Evolutionary conservation across 1,140 invertebrate genomes (phyloP), one percentile per base, ranked within the genome.

Genomic region (Conopomorpha cramerella): DNA sequence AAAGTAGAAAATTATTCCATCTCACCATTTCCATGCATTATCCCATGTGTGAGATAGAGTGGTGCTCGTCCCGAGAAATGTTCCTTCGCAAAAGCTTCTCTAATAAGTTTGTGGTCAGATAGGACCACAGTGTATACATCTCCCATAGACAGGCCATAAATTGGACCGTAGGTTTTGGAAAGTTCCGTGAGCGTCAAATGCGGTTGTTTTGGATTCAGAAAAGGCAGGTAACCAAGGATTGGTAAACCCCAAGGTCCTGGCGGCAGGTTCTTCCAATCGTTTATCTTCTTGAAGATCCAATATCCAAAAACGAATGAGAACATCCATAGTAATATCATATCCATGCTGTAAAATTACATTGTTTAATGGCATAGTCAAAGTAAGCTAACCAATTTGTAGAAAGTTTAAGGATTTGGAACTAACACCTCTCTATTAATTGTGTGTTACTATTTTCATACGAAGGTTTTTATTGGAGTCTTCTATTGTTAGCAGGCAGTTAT

Each of bases 21-120:
- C 79, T 84, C 74, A 93, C 91, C 91, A 55, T 89, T 86, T 46
- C 92, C 91, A 39, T 89, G 74, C 86, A 93, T 92, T 8, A 95
- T 88, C 23, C 90, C 91, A 55, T 93, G 88, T 0, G 91, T 92
- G 12, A 93, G 62, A 56, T 85, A 90, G 0, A 94, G 78, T 1
- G 90, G 90, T 1, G 91, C 90, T 34, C 91, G 72, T 8, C 86
- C 88, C 1, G 84, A 73, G 45, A 90, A 86, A 1, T 57, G 78
- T 14, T 91, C 87, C 51, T 85, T 85, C 0, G 82, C 72, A 19
- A 94, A 84, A 2, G 86, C 81, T 39, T 88, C 83, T 17, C 84
- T 81, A 2, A 94, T 79, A 12, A 90, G 39, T 28, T 82, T 77
- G 3, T 84, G 82, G 63, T 93, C 90, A 0, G 87, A 82, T 1